These are phyloP conservation scores for Pimpla rufipes DNA, from an alignment of 2,888 invertebrate species.

Conservation along the genomic window DNA sequence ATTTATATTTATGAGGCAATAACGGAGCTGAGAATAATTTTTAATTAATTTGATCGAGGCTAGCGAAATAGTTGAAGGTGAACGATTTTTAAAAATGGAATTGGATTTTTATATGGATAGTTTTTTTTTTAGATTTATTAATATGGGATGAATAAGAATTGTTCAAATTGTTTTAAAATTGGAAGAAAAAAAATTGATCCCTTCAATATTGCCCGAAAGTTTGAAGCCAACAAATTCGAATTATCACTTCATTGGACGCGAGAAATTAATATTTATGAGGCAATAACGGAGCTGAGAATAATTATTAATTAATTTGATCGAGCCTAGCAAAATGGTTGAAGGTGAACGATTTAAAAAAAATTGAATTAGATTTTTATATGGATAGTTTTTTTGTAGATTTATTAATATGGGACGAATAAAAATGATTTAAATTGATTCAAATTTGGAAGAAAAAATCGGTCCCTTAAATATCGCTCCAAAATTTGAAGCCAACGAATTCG, in stretches of 20 bases:
- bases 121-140: no score
- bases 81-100: no score
- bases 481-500: conserved; percentile 10
- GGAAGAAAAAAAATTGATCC: background rate
- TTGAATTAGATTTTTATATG: no score
- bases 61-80: no score
- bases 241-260: background rate
- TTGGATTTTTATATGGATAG: no score
- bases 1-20: background rate
- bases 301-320: background rate
- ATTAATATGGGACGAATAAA: background rate
- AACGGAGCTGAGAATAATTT: background rate
- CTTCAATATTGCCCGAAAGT: background rate
- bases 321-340: background rate
- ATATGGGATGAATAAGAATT: background rate
- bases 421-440: background rate
- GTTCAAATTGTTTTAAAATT: background rate
- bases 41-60: background rate
- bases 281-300: background rate
- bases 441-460: background rate
- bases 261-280: conserved; percentile 3
- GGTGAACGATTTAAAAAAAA: background rate
- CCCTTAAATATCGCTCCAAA: background rate
- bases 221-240: conserved; percentile 8
- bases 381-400: no score